phyloP scores from a whole-genome alignment of 2,888 invertebrate genomes.

The Cephalotes varians region DNA sequence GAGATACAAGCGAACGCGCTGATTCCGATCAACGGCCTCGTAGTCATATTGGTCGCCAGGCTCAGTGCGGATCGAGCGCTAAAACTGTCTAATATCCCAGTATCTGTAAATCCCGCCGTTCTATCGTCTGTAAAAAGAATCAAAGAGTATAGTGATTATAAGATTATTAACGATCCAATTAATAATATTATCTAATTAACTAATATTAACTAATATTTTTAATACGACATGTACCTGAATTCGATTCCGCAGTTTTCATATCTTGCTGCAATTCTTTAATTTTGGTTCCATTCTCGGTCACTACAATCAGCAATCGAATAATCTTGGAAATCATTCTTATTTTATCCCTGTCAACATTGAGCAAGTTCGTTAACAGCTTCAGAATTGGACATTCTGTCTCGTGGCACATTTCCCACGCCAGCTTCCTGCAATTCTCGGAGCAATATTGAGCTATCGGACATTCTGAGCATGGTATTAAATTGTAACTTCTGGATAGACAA shows the following conservation, averaged over 20 bases:
- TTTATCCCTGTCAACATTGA: conserved; percentile 82
- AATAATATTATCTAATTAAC: too few relatives aligned
- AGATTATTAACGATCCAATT: neutral
- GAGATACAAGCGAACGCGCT: conserved; percentile 84
- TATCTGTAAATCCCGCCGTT: conserved; percentile 83
- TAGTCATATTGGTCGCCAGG: conserved; percentile 83
- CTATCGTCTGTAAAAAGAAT: conserved; percentile 76
- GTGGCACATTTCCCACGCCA: conserved; percentile 81
- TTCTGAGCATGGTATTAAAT: conserved; percentile 81
- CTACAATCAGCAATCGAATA: conserved; percentile 80
- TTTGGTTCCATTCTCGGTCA: conserved; percentile 79
- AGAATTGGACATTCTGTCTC: conserved; percentile 80
- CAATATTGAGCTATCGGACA: conserved; percentile 84
- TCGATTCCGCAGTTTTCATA: conserved; percentile 79
- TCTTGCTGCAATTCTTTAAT: conserved; percentile 80
- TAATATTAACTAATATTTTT: neutral
- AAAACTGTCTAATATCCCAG: conserved; percentile 77
- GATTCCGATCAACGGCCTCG: conserved; percentile 81
- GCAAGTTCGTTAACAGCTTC: conserved; percentile 77
- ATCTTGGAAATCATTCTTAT: conserved; percentile 83
- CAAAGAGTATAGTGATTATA: neutral
- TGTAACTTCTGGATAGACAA: conserved; percentile 81
- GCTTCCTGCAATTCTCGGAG: conserved; percentile 80
- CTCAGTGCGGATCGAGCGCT: conserved; percentile 81
- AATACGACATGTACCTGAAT: conserved; percentile 77